These are phyloP conservation scores for Belonocnema kinseyi DNA, from an alignment of 1,140 invertebrate genomes.

Conservation along the genomic window DNA sequence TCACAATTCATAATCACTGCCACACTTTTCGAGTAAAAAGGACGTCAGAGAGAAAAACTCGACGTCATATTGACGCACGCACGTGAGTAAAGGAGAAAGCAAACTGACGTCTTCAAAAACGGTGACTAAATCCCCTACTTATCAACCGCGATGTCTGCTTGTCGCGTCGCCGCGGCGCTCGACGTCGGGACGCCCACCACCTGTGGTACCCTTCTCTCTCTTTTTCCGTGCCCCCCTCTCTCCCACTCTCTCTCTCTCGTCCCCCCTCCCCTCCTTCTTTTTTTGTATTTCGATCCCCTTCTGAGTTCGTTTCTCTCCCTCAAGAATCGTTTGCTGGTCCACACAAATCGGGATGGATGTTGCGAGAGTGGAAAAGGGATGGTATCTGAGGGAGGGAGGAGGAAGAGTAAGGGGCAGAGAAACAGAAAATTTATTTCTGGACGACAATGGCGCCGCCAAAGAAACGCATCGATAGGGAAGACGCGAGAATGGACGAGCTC, in stretches of 20 bases:
- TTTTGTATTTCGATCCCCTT: conserved; percentile 33
- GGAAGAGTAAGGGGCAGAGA: conserved; percentile 40
- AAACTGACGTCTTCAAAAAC: conserved; percentile 53
- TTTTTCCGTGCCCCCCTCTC: too few species aligned
- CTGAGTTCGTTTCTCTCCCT: conserved; percentile 39
- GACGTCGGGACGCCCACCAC: conserved; percentile 69
- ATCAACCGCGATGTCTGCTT: conserved; percentile 57
- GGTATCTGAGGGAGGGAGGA: background rate
- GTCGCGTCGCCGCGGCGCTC: conserved; percentile 62
- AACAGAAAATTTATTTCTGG: conserved; percentile 52
- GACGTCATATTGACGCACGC: conserved; percentile 39
- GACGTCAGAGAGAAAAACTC: conserved; percentile 51
- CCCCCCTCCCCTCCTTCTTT: conserved; percentile 13
- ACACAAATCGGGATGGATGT: conserved; percentile 42
- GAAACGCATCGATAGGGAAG: conserved; percentile 43
- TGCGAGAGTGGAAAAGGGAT: conserved; percentile 9
- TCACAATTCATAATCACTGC: background rate
- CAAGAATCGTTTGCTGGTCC: background rate
- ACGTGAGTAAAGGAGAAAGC: conserved; percentile 48
- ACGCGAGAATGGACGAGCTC: conserved; percentile 38
- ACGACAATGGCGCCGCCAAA: conserved; percentile 47
- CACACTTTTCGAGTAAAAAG: background rate
- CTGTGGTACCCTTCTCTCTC: conserved; percentile 60
- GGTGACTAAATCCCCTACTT: conserved; percentile 41
- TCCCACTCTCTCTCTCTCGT: background rate